Evolutionary conservation across 2,888 invertebrate genomes (phyloP).

Genomic region (Leptinotarsa haldemani): DNA sequence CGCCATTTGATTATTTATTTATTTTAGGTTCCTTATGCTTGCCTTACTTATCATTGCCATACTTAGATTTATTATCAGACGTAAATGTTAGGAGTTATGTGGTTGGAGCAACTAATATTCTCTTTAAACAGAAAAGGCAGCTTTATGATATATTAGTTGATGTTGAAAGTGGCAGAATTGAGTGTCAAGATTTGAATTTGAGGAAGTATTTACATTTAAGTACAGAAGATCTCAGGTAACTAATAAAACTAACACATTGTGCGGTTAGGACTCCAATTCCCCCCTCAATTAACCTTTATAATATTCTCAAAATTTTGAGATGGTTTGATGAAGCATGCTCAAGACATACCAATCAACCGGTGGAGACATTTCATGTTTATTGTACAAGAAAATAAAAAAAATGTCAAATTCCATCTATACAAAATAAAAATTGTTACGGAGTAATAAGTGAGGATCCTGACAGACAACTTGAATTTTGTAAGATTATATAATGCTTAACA

Average conservation of each 20-base stretch:
- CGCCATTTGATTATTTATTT: background rate
- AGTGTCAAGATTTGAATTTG: slow-evolving; percentile 81
- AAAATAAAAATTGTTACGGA: too few species aligned
- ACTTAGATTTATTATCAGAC: slow-evolving; percentile 91
- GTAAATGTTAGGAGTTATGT: slow-evolving; percentile 87
- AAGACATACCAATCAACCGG: too few species aligned
- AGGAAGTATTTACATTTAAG: slow-evolving; percentile 87
- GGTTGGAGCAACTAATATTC: slow-evolving; percentile 98
- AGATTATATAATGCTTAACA: too few species aligned
- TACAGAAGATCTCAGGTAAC: slow-evolving; percentile 87
- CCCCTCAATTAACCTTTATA: too few species aligned
- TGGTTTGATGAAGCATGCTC: too few species aligned
- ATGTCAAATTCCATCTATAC: too few species aligned
- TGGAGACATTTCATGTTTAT: too few species aligned
- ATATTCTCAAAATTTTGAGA: too few species aligned
- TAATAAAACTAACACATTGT: background rate
- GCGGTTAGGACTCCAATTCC: too few species aligned
- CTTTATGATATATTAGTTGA: slow-evolving; percentile 93
- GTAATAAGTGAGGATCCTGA: too few species aligned
- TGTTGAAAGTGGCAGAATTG: slow-evolving; percentile 80
- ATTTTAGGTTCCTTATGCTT: slow-evolving; percentile 87
- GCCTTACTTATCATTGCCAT: slow-evolving; percentile 95
- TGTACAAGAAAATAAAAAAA: too few species aligned
- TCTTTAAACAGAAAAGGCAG: slow-evolving; percentile 95
- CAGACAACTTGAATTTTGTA: too few species aligned